Base-by-base conservation (phyloP, 2,797 vertebrate genomes). In the Manis javanica region DNA sequence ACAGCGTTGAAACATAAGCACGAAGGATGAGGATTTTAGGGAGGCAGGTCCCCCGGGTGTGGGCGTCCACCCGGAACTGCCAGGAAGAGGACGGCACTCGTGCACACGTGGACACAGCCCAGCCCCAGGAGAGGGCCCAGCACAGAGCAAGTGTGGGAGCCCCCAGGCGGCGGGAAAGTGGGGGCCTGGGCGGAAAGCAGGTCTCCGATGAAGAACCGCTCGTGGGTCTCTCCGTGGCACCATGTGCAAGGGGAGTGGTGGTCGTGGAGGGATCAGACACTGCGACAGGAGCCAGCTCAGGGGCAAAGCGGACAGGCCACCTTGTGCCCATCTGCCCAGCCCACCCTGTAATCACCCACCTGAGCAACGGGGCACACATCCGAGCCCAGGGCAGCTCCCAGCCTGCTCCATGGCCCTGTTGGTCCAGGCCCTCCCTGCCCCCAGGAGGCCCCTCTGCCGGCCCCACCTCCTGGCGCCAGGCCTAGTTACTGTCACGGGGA, bases 181-280 rank as follows among this genome's bases (percentile, higher is more conserved):
- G 69, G 13, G 2, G 2, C 42, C 42, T 42, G 13, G 39, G 11
- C 3, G 23, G 5, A 42, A 87, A 4, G 34, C 4, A 53, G 37
- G 13, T 59, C 53, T 46, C 46, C 8, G 10, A 3, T 4, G 29
- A 37, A 51, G 19, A 42, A 31, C 39, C 8, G 15, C 53, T 15
- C 68, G 34, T 26, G 66, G 66, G 13, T 31, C 21, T 71, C 51
- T 3, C 10, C 42, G 29, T 61, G 46, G 15, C 26, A 10, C 18
- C 46, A 24, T 0, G 5, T 12, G 37, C 18, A 1, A 2, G 2
- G 46, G 10, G 59, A 4, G 13, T 18, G 14, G 78, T 3, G 11
- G 57, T 19, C 15, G 34, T 13, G 3, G 0, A 24, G 5, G 29
- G 18, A 13, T 7, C 2, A 2, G 15, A 26, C 13, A 42, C 5